Evolutionary conservation across 1,140 invertebrate species (phyloP).

Genomic region (Oncopeltus fasciatus): DNA sequence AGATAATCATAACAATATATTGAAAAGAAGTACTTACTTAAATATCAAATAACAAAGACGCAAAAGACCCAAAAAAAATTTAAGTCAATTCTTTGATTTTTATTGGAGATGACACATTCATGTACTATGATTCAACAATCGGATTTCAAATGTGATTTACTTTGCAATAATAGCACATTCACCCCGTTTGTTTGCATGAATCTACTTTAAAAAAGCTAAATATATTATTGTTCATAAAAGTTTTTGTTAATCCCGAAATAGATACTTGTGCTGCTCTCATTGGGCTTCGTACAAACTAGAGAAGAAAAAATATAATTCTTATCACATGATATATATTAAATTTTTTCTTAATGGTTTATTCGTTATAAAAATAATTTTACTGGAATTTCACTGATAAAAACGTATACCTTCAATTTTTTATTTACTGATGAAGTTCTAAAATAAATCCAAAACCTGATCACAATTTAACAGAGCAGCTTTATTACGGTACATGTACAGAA

Average conservation of each 20-base stretch:
- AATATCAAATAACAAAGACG: too few relatives aligned
- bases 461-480: conserved; percentile 1
- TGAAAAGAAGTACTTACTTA: too few relatives aligned
- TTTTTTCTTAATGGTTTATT: too few relatives aligned
- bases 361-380: too few relatives aligned
- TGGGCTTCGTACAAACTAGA: not conserved
- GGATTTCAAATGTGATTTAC: too few relatives aligned
- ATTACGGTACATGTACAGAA: conserved; percentile 9
- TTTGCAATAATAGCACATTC: not conserved
- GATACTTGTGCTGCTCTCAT: not conserved
- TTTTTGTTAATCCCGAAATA: not conserved
- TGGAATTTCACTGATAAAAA: not conserved
- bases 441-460: not conserved
- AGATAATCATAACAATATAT: too few relatives aligned
- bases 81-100: too few relatives aligned
- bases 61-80: too few relatives aligned
- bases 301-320: not conserved
- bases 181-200: not conserved
- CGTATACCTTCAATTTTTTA: not conserved
- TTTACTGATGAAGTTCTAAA: not conserved
- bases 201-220: not conserved
- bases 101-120: too few relatives aligned
- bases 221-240: conserved; percentile 2
- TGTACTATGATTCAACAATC: too few relatives aligned
- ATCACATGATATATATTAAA: not conserved